Percentiles rank a stretch among this genome's conserved stretches.
Evolutionary conservation across 2,113 vertebrate genomes (phyloP).

Genomic region (Clupea harengus): DNA sequence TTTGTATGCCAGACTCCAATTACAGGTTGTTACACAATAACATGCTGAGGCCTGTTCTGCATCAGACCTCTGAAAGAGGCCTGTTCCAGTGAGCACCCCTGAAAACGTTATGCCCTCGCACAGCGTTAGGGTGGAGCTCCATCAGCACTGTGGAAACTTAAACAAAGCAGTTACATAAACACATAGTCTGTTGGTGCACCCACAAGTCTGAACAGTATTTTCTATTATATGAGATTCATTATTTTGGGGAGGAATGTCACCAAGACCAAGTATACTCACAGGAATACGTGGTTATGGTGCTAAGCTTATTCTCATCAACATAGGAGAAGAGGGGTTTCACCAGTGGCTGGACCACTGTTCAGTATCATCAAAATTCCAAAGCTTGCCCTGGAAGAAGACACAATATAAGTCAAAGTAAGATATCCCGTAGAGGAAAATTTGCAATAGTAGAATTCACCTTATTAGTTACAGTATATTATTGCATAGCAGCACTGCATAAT

Average conservation of each 20-base stretch:
- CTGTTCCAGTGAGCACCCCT: neutral
- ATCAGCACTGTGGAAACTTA: neutral
- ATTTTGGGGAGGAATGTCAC: neutral
- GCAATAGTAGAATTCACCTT: too few relatives aligned
- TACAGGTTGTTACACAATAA: neutral
- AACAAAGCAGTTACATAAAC: neutral
- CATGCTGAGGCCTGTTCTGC: constrained; percentile 7
- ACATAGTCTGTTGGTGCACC: neutral
- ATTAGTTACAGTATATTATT: too few relatives aligned
- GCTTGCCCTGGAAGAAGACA: constrained; percentile 2
- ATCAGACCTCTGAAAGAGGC: neutral
- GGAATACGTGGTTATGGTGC: constrained; percentile 70
- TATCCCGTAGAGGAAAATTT: neutral
- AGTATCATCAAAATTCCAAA: constrained; percentile 23
- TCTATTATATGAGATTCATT: neutral
- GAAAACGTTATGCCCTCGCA: too few relatives aligned
- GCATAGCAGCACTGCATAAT: too few relatives aligned
- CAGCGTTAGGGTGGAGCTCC: neutral
- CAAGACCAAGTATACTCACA: constrained; percentile 59
- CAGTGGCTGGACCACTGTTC: constrained; percentile 5
- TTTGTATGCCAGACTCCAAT: neutral
- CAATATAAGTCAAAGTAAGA: neutral
- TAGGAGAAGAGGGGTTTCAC: constrained; percentile 67
- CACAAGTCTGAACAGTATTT: neutral
- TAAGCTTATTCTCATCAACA: constrained; percentile 73